Evolutionary conservation across 30 jellyfish, hydroid and myxozoan species (phyloP).

Genomic region (Hydra vulgaris): DNA sequence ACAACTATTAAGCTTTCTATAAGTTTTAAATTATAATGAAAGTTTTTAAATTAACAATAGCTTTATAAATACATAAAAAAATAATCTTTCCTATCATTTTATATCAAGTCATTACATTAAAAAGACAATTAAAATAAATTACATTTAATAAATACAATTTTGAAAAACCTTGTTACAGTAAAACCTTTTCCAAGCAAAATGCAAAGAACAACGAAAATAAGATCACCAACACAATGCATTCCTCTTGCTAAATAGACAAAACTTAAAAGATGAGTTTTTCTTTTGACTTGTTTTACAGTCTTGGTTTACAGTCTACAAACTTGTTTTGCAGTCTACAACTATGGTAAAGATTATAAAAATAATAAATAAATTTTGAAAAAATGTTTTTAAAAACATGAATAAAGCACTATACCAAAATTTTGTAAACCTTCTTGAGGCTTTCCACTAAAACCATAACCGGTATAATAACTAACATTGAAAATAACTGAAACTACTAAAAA

Average conservation of each 20-base stretch:
- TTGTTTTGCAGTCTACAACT: no score
- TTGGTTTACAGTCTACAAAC: no score
- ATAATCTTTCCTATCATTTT: no score
- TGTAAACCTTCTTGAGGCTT: slow-evolving; percentile 43
- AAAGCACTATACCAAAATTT: slow-evolving; percentile 31
- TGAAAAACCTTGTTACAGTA: slow-evolving; percentile 79
- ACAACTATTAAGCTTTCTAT: no score
- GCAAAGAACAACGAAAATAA: slow-evolving; percentile 45
- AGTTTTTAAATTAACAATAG: no score
- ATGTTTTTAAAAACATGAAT: not conserved
- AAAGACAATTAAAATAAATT: no score
- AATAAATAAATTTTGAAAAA: no score
- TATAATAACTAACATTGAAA: slow-evolving; percentile 54
- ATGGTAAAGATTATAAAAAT: no score
- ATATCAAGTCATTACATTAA: no score
- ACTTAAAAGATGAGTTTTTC: not conserved
- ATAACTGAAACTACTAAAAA: slow-evolving; percentile 49
- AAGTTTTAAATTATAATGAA: no score
- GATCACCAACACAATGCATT: slow-evolving; percentile 58
- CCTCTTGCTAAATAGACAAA: slow-evolving; percentile 52
- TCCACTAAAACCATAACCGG: slow-evolving; percentile 69
- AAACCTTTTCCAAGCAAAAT: slow-evolving; percentile 83
- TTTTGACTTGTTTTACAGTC: no score
- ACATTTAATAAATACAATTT: not conserved
- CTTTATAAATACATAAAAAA: no score